Conservation (phyloP, 2,113 vertebrate genomes). For the Spilogale gracilis region DNA sequence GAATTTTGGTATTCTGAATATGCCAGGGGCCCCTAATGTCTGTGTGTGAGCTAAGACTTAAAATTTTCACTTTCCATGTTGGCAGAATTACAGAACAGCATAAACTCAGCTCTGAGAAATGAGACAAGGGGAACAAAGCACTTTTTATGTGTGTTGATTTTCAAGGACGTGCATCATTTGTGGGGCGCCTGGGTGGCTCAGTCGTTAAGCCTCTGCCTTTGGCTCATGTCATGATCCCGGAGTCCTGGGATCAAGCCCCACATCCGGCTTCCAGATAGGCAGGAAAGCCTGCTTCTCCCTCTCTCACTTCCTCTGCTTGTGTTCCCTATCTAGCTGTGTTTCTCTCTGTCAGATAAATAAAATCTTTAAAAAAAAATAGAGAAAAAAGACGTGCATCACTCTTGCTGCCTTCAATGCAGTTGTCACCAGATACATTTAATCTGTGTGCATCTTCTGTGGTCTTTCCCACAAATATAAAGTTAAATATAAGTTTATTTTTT, state of each 20-base stretch:
- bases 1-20: slow-evolving; percentile 71
- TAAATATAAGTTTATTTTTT: slow-evolving; percentile 13
- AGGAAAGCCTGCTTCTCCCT: too few relatives aligned
- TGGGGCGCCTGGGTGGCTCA: too few relatives aligned
- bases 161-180: neutral
- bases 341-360: too few relatives aligned
- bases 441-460: neutral
- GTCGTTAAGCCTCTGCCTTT: too few relatives aligned
- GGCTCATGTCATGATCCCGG: too few relatives aligned
- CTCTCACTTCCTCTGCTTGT: too few relatives aligned
- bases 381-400: neutral
- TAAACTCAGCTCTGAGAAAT: slow-evolving; percentile 83
- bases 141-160: slow-evolving; percentile 68
- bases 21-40: slow-evolving; percentile 40
- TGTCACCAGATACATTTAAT: slow-evolving; percentile 50
- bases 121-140: slow-evolving; percentile 76
- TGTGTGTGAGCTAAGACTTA: slow-evolving; percentile 67
- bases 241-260: too few relatives aligned
- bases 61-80: slow-evolving; percentile 68
- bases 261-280: too few relatives aligned
- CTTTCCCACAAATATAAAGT: neutral
- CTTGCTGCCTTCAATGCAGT: slow-evolving; percentile 37
- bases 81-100: slow-evolving; percentile 75
- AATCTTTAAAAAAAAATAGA: too few relatives aligned
- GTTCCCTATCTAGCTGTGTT: too few relatives aligned